phyloP scores from a whole-genome alignment of 2,113 vertebrate species.

The Myanophis thanlyinensis region DNA sequence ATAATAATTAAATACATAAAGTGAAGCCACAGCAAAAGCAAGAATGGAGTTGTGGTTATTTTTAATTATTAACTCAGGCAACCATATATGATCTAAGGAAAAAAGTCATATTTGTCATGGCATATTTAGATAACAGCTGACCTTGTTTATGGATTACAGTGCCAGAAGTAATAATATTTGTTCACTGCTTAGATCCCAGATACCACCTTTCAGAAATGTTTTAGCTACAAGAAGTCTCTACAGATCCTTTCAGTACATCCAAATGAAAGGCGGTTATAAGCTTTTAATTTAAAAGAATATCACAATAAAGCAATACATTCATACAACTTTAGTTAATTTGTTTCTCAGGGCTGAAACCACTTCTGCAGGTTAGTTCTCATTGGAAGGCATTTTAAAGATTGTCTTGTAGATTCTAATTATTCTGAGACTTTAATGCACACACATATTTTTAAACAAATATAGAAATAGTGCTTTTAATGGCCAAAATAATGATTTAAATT shows the following conservation, averaged over 20 bases:
- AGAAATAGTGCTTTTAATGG: neutral
- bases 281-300: neutral
- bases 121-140: conserved; percentile 7
- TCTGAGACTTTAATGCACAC: neutral
- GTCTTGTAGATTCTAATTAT: neutral
- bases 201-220: conserved; percentile 7
- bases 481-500: neutral
- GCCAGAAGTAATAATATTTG: conserved; percentile 15
- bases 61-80: neutral
- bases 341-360: neutral
- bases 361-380: neutral
- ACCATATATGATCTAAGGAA: neutral
- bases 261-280: neutral
- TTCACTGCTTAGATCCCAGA: conserved; percentile 18
- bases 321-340: neutral
- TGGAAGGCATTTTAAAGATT: neutral
- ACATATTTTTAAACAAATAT: neutral
- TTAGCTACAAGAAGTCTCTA: neutral
- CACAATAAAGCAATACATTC: neutral
- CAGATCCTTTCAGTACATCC: neutral
- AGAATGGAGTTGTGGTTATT: neutral
- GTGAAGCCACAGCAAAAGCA: neutral
- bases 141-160: conserved; percentile 17
- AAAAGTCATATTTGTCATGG: conserved; percentile 6
- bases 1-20: conserved; percentile 6